Conservation (phyloP, 2,888 invertebrate genomes). For the Pammene aurita region DNA sequence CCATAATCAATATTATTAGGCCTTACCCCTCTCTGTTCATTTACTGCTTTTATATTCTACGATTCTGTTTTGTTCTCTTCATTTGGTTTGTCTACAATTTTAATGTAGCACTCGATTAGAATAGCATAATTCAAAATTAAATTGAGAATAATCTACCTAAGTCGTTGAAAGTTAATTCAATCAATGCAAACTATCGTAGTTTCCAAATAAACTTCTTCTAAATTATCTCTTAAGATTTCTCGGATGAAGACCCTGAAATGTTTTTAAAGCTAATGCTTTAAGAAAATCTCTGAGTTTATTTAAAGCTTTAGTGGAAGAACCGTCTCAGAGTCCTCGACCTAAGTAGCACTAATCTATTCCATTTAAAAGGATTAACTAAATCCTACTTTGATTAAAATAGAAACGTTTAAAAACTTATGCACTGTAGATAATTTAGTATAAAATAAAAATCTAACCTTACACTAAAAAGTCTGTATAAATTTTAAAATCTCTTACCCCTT, state of each 20-base stretch:
- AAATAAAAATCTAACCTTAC: slow-evolving; percentile 67
- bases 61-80: slow-evolving; percentile 34
- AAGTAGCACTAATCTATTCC: slow-evolving; percentile 74
- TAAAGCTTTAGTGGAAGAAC: slow-evolving; percentile 42
- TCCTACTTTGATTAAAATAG: slow-evolving; percentile 76
- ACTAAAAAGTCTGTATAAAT: slow-evolving; percentile 63
- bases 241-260: slow-evolving; percentile 55
- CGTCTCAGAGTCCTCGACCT: slow-evolving; percentile 54
- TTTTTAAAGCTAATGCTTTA: slow-evolving; percentile 47
- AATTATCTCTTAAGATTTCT: slow-evolving; percentile 76
- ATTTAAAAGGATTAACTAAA: slow-evolving; percentile 71
- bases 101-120: slow-evolving; percentile 74
- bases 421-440: slow-evolving; percentile 81
- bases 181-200: slow-evolving; percentile 74
- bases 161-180: slow-evolving; percentile 66
- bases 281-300: slow-evolving; percentile 39
- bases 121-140: slow-evolving; percentile 76
- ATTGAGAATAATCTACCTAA: slow-evolving; percentile 68
- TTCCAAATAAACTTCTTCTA: slow-evolving; percentile 79
- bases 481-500: slow-evolving; percentile 67
- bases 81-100: slow-evolving; percentile 55
- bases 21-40: slow-evolving; percentile 20
- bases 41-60: slow-evolving; percentile 37
- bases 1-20: slow-evolving; percentile 43
- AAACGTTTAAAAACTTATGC: slow-evolving; percentile 75